Percentiles rank a stretch among this genome's conserved stretches.
Evolutionary conservation across 2,888 invertebrate genomes (phyloP).

Genomic region (Aethes cnicana): DNA sequence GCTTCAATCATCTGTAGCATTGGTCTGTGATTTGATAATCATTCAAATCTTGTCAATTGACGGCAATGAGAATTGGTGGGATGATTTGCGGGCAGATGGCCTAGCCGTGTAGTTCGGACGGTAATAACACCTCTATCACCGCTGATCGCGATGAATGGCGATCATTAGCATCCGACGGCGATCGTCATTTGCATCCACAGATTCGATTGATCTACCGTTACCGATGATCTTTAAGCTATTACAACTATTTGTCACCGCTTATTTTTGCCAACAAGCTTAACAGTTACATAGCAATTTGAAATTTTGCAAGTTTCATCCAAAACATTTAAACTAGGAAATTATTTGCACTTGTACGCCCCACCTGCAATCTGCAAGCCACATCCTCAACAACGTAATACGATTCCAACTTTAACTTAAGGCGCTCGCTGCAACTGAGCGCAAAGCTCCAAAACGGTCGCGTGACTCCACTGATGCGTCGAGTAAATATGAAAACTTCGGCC

Average conservation of each 20-base stretch:
- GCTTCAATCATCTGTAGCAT: slow-evolving; percentile 16
- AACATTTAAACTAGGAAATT: too few species aligned
- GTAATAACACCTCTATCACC: slow-evolving; percentile 51
- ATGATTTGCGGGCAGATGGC: slow-evolving; percentile 34
- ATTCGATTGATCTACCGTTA: slow-evolving; percentile 28
- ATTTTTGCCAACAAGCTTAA: neutral
- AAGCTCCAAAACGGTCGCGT: slow-evolving; percentile 8
- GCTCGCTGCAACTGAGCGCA: slow-evolving; percentile 12
- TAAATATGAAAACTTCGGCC: slow-evolving; percentile 11
- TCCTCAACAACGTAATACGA: slow-evolving; percentile 15
- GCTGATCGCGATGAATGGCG: slow-evolving; percentile 72
- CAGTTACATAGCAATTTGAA: neutral
- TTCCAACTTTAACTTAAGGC: slow-evolving; percentile 14
- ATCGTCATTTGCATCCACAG: slow-evolving; percentile 59
- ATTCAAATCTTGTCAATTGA: slow-evolving; percentile 29
- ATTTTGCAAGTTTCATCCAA: neutral
- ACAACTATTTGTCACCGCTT: neutral
- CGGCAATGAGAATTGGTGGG: slow-evolving; percentile 8
- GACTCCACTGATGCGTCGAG: slow-evolving; percentile 2
- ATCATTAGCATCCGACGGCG: slow-evolving; percentile 63
- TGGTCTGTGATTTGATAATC: slow-evolving; percentile 44
- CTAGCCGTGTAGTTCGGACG: slow-evolving; percentile 42
- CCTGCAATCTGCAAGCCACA: slow-evolving; percentile 16
- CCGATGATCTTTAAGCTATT: neutral
- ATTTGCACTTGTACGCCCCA: too few species aligned